Evolutionary conservation across 2,888 invertebrate species (phyloP).

Genomic region (Thelaira solivaga): DNA sequence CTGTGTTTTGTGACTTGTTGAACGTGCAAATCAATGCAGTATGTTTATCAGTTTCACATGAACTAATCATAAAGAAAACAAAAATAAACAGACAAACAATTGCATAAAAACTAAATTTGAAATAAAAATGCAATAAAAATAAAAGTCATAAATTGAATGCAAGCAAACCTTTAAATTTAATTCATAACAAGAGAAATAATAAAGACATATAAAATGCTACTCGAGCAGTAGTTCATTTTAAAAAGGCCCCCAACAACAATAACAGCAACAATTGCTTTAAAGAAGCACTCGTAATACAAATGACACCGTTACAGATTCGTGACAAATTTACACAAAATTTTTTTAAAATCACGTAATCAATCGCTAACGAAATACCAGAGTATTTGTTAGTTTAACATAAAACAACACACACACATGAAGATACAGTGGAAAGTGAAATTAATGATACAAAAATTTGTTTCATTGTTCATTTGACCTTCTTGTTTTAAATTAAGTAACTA

Average conservation of each 20-base stretch:
- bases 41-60: slow-evolving; percentile 23
- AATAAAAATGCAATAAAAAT: slow-evolving; percentile 36
- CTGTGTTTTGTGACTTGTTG: too few species aligned
- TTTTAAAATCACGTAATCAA: slow-evolving; percentile 50
- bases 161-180: slow-evolving; percentile 29
- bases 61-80: slow-evolving; percentile 2
- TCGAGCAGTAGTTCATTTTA: slow-evolving; percentile 19
- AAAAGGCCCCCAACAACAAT: not conserved
- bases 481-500: too few species aligned
- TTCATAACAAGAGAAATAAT: slow-evolving; percentile 3
- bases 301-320: slow-evolving; percentile 61
- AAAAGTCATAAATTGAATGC: slow-evolving; percentile 41
- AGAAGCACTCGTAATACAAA: slow-evolving; percentile 25
- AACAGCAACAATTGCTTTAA: too few species aligned
- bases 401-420: not conserved
- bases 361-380: slow-evolving; percentile 18
- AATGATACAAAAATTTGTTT: not conserved
- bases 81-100: slow-evolving; percentile 1
- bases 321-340: slow-evolving; percentile 59
- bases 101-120: slow-evolving; percentile 42
- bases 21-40: slow-evolving; percentile 45
- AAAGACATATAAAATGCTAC: slow-evolving; percentile 2
- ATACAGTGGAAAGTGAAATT: slow-evolving; percentile 13
- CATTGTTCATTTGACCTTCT: too few species aligned
- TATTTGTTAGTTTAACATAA: not conserved